Percentiles rank a stretch among this genome's conserved stretches.
These are phyloP conservation scores for Cheilosia scutellata DNA, from an alignment of 2,888 invertebrate genomes.

Conservation along the genomic window DNA sequence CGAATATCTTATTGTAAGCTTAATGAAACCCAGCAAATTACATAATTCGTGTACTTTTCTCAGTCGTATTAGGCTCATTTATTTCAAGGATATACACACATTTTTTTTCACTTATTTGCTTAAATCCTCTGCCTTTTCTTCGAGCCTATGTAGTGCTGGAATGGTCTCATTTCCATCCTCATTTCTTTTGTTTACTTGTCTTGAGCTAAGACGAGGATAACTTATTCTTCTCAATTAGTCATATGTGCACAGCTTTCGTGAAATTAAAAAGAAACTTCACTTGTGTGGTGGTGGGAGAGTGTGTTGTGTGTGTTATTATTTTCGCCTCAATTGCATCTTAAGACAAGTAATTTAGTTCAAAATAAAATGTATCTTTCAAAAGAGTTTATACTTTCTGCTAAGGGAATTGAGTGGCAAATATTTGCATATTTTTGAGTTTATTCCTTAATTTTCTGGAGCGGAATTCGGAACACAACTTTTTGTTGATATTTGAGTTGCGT, in stretches of 20 bases:
- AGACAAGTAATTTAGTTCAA: conserved; percentile 45
- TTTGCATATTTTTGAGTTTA: conserved; percentile 32
- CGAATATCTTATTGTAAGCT: no score
- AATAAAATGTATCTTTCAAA: conserved; percentile 12
- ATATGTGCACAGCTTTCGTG: conserved; percentile 34
- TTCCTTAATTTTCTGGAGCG: conserved; percentile 20
- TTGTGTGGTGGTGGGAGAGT: background rate
- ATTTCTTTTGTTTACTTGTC: conserved; percentile 17
- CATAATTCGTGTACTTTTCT: conserved; percentile 21
- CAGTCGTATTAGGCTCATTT: conserved; percentile 23
- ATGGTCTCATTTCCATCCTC: background rate
- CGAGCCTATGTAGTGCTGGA: conserved; percentile 1
- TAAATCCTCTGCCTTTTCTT: conserved; percentile 17
- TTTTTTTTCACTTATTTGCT: conserved; percentile 21
- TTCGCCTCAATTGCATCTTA: conserved; percentile 47
- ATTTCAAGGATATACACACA: conserved; percentile 16
- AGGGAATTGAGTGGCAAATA: conserved; percentile 46
- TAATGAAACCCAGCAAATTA: background rate
- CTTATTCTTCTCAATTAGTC: conserved; percentile 43
- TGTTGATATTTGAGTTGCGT: background rate
- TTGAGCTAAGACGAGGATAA: conserved; percentile 7
- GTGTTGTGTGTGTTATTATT: conserved; percentile 30
- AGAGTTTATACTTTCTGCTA: conserved; percentile 20
- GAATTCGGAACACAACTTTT: background rate
- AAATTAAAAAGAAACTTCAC: conserved; percentile 27